Percentiles rank a stretch among this genome's conserved stretches.
These are phyloP conservation scores for Anoplopoma fimbria DNA, from an alignment of 2,113 vertebrate genomes.

Conservation along the genomic window DNA sequence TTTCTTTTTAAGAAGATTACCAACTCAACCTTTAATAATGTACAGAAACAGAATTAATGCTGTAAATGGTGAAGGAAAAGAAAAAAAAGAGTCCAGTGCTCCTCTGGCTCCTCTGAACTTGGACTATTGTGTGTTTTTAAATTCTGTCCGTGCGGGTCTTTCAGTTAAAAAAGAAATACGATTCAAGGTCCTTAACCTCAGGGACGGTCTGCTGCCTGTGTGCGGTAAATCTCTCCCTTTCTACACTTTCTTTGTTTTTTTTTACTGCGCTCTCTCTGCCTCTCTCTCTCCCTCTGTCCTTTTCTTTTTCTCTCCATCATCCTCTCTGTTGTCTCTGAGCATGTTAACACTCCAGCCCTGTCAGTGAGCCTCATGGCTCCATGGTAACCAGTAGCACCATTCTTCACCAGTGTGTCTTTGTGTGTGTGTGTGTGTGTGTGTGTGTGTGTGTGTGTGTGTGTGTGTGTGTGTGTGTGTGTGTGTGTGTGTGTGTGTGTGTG, in stretches of 20 bases:
- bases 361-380: slow-evolving; percentile 82
- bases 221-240: slow-evolving; percentile 75
- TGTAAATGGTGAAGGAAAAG: not conserved
- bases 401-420: slow-evolving; percentile 61
- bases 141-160: slow-evolving; percentile 44
- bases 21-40: not conserved
- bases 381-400: slow-evolving; percentile 80
- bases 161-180: slow-evolving; percentile 68
- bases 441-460: slow-evolving; percentile 45
- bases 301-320: slow-evolving; percentile 70
- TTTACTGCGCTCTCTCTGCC: slow-evolving; percentile 58
- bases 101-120: slow-evolving; percentile 34
- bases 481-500: slow-evolving; percentile 48
- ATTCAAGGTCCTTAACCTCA: slow-evolving; percentile 73
- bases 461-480: too few species aligned
- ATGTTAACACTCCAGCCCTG: slow-evolving; percentile 82
- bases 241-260: slow-evolving; percentile 74
- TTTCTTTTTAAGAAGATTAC: not conserved
- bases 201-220: slow-evolving; percentile 71
- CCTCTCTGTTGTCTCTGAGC: slow-evolving; percentile 74
- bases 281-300: slow-evolving; percentile 66
- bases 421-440: slow-evolving; percentile 26
- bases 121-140: slow-evolving; percentile 48
- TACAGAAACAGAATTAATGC: not conserved
- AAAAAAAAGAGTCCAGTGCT: not conserved